Conservation (phyloP, 2,888 invertebrate genomes). For the Ommatoiulus sabulosus region DNA sequence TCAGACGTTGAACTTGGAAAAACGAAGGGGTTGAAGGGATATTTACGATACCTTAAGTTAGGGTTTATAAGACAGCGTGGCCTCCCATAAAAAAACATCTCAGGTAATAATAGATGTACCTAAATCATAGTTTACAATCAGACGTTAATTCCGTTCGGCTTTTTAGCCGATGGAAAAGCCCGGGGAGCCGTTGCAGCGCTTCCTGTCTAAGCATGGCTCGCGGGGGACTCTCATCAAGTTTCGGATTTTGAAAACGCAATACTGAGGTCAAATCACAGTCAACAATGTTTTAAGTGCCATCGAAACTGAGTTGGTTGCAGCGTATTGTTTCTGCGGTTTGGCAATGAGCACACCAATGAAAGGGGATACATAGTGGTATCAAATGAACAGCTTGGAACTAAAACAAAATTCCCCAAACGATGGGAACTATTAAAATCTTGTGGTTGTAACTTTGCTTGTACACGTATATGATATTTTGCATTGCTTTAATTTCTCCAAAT, state of each 20-base stretch:
- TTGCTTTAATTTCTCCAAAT: too few relatives aligned
- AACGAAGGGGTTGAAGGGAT: constrained; percentile 37
- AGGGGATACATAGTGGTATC: too few relatives aligned
- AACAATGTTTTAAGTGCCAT: too few relatives aligned
- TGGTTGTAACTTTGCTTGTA: too few relatives aligned
- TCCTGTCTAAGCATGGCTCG: neutral
- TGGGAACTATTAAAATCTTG: too few relatives aligned
- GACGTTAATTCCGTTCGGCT: constrained; percentile 38
- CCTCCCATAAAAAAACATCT: constrained; percentile 17
- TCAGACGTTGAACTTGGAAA: neutral
- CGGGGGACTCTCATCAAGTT: neutral
- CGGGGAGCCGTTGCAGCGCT: neutral
- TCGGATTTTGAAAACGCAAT: neutral
- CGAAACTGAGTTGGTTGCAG: too few relatives aligned
- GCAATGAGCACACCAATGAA: too few relatives aligned
- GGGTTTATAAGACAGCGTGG: constrained; percentile 45
- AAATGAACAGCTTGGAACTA: too few relatives aligned
- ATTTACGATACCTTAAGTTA: constrained; percentile 41
- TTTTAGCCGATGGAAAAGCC: neutral
- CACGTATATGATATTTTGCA: too few relatives aligned
- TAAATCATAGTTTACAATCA: constrained; percentile 44
- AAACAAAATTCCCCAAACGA: too few relatives aligned
- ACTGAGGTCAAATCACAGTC: too few relatives aligned
- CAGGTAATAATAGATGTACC: constrained; percentile 22
- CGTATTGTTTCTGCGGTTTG: too few relatives aligned